Conservation (phyloP, 2,113 vertebrate genomes). For the Anser cygnoides region DNA sequence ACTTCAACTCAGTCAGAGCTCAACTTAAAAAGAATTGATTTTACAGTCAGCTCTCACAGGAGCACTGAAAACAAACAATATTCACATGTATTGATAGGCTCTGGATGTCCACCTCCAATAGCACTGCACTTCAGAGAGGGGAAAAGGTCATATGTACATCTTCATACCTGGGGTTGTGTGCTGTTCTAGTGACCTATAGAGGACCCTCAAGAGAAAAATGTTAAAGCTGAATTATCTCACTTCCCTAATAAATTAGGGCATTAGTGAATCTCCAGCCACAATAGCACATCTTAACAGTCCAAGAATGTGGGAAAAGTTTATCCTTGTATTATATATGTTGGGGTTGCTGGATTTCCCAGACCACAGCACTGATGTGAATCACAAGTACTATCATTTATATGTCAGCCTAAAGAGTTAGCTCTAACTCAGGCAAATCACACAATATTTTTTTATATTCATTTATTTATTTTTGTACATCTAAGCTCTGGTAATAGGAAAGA, state of each 20-base stretch:
- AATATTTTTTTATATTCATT: neutral
- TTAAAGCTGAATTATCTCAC: constrained; percentile 6
- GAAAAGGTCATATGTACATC: accelerated
- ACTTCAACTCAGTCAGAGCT: neutral
- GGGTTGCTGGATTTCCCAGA: neutral
- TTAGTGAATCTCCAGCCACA: neutral
- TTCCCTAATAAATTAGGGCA: neutral
- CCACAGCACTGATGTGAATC: neutral
- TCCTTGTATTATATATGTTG: neutral
- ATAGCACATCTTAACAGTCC: neutral
- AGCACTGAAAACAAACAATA: neutral
- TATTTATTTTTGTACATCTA: neutral
- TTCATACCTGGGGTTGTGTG: accelerated
- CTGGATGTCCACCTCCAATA: neutral
- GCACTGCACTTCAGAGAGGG: accelerated
- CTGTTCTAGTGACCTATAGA: neutral
- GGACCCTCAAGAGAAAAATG: neutral
- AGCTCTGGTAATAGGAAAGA: neutral
- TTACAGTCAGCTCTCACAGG: neutral
- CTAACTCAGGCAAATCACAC: neutral
- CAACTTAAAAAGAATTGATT: neutral
- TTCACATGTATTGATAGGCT: accelerated
- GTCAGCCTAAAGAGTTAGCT: neutral
- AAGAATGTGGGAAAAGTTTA: neutral
- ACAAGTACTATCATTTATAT: neutral